Evolutionary conservation across 1,140 invertebrate genomes (phyloP).

Genomic region (Lordiphosa mommai): DNA sequence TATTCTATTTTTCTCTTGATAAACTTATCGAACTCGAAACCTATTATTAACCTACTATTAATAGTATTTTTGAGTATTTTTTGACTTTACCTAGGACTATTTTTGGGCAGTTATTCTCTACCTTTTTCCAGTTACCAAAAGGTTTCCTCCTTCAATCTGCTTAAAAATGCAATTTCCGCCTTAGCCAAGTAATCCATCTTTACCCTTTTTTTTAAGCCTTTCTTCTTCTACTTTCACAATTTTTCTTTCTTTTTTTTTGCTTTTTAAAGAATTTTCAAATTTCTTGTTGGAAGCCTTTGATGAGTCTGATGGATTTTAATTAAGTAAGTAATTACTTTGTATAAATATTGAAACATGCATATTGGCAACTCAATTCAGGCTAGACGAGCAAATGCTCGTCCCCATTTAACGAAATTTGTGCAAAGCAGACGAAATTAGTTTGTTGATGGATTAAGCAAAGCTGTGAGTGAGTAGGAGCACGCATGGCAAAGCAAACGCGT

Average conservation of each 20-base stretch:
- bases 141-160: no score
- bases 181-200: no score
- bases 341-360: constrained; percentile 12
- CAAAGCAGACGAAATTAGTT: background rate
- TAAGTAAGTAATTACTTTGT: constrained; percentile 10
- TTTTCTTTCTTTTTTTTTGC: background rate
- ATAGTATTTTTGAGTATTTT: no score
- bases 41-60: no score
- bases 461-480: background rate
- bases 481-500: constrained; percentile 47
- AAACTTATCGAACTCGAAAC: no score
- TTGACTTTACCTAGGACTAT: no score
- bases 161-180: no score
- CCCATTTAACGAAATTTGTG: background rate
- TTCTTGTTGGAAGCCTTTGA: background rate
- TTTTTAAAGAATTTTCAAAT: background rate
- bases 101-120: no score
- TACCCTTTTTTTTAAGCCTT: no score
- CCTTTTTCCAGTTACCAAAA: no score
- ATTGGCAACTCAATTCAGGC: constrained; percentile 3
- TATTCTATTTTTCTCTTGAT: no score
- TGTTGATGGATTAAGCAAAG: background rate
- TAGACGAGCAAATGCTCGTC: no score
- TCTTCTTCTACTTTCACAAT: background rate
- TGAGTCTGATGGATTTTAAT: constrained; percentile 19